Conservation (phyloP, 2,888 invertebrate genomes). For the Nasonovia ribisnigri region DNA sequence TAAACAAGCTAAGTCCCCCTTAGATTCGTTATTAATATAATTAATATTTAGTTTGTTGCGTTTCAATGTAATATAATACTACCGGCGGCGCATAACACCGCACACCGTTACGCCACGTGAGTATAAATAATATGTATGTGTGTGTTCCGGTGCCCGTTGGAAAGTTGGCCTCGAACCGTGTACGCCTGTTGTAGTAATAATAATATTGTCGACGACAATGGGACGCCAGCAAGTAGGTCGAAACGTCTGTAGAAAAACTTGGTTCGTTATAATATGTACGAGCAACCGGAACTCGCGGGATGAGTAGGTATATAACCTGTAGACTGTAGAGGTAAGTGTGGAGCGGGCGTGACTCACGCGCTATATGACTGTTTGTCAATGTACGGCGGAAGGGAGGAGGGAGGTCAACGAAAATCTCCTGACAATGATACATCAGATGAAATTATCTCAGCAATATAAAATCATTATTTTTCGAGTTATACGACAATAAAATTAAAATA, state of each 20-base stretch:
- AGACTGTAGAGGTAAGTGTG: background rate
- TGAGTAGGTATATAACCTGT: background rate
- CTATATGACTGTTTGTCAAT: background rate
- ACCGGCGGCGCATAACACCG: background rate
- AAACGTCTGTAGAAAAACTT: constrained; percentile 8
- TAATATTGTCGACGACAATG: constrained; percentile 7
- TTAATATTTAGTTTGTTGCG: background rate
- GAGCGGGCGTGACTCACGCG: background rate
- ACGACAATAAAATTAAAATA: background rate
- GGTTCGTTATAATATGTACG: background rate
- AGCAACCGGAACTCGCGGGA: constrained; percentile 39
- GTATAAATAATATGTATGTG: background rate
- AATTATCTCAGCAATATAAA: background rate
- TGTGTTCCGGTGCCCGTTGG: constrained; percentile 21
- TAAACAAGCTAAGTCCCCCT: background rate
- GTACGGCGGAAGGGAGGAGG: background rate
- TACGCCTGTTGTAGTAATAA: background rate
- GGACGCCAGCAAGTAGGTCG: constrained; percentile 31
- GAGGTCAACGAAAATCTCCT: background rate
- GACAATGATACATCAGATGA: background rate
- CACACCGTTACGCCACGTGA: constrained; percentile 5
- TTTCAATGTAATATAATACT: background rate
- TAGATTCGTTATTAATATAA: background rate
- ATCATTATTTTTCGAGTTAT: background rate
- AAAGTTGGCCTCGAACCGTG: constrained; percentile 37